Conservation (phyloP, 2,113 vertebrate genomes). For the human region DNA sequence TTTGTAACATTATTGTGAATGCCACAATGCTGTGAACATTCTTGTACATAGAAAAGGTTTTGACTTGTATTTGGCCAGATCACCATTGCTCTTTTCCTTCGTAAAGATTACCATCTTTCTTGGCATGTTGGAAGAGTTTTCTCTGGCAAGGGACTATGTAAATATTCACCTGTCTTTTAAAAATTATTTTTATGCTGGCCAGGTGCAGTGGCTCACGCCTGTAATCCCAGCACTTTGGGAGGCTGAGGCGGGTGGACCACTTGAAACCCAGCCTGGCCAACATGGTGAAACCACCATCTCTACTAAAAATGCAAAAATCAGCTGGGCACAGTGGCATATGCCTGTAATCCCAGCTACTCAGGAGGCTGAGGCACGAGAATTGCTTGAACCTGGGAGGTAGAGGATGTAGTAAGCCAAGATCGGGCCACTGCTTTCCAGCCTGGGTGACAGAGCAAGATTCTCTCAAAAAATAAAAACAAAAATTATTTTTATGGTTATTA, state of each 20-base stretch:
- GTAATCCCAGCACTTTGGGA: too few relatives aligned
- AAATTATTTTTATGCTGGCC: background rate
- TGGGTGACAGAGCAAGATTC: background rate
- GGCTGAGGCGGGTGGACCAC: too few relatives aligned
- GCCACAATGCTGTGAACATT: background rate
- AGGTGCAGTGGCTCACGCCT: too few relatives aligned
- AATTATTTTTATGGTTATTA: conserved; percentile 8
- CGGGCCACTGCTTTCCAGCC: too few relatives aligned
- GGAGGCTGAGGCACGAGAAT: too few relatives aligned
- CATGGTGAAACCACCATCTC: too few relatives aligned
- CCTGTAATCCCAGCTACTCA: too few relatives aligned
- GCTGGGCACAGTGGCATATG: too few relatives aligned
- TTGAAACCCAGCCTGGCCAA: too few relatives aligned
- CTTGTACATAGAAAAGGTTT: background rate
- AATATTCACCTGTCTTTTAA: background rate
- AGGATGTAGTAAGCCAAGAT: too few relatives aligned
- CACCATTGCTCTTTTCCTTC: background rate
- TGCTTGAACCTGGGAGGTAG: too few relatives aligned
- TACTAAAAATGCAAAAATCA: too few relatives aligned
- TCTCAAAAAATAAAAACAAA: background rate
- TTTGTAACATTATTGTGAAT: background rate
- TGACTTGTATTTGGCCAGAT: background rate
- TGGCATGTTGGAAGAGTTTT: background rate
- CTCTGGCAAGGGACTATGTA: background rate
- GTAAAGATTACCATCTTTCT: background rate